Conservation (phyloP, 2,113 vertebrate species). For the Trematocara marginatum region DNA sequence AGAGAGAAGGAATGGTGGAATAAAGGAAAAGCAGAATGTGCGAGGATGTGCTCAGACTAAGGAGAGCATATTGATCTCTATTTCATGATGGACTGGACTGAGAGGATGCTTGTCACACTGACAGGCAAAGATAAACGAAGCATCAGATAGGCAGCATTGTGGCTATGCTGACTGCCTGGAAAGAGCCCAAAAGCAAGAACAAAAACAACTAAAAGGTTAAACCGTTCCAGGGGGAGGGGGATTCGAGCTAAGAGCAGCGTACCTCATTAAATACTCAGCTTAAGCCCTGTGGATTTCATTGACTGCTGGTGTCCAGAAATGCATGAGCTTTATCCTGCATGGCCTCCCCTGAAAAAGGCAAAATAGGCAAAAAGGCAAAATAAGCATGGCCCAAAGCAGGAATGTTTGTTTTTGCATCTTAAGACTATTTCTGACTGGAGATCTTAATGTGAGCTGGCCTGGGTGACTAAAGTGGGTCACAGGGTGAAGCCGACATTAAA, state of each 20-base stretch:
- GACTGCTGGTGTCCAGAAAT: conserved; percentile 46
- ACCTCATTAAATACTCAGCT: conserved; percentile 62
- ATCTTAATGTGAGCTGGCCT: conserved; percentile 24
- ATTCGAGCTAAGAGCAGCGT: conserved; percentile 18
- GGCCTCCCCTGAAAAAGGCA: conserved; percentile 1
- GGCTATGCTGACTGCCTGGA: conserved; percentile 8
- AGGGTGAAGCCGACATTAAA: conserved; percentile 33
- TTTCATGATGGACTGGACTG: conserved; percentile 44
- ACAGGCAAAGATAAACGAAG: conserved; percentile 36
- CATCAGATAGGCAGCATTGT: conserved; percentile 17
- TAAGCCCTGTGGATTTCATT: conserved; percentile 62
- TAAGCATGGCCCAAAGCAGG: conserved; percentile 12
- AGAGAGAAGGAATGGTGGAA: not conserved
- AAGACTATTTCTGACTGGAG: conserved; percentile 19
- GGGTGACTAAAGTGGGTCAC: conserved; percentile 45
- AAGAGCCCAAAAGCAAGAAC: conserved; percentile 1
- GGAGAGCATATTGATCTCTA: conserved; percentile 36
- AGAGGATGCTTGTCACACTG: conserved; percentile 12
- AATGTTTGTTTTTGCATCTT: conserved; percentile 26
- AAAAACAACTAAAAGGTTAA: conserved; percentile 31
- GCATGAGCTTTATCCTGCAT: conserved; percentile 27
- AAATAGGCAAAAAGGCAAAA: conserved; percentile 1
- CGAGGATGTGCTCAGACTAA: conserved; percentile 44
- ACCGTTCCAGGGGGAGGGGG: conserved; percentile 5
- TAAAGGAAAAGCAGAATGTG: not conserved